These are phyloP conservation scores for Pandemis cinnamomeana DNA, from an alignment of 2,888 invertebrate genomes.

Conservation along the genomic window DNA sequence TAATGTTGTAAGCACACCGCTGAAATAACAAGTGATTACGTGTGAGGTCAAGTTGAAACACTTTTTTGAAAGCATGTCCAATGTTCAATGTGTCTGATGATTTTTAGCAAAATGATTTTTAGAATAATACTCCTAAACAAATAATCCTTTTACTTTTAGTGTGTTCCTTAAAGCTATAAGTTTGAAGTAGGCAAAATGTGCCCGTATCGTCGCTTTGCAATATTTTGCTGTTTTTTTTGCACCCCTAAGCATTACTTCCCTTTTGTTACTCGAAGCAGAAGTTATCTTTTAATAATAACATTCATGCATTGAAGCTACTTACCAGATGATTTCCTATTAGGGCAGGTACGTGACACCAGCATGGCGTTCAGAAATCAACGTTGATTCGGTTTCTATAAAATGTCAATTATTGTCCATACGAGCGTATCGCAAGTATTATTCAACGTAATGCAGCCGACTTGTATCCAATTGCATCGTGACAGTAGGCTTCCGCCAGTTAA, in stretches of 20 bases:
- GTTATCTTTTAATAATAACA: not conserved
- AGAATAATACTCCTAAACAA: no score
- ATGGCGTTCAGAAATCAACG: slow-evolving; percentile 11
- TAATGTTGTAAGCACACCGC: slow-evolving; percentile 49
- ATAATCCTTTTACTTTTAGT: no score
- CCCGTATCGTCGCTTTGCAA: not conserved
- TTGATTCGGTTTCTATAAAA: slow-evolving; percentile 21
- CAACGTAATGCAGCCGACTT: slow-evolving; percentile 30
- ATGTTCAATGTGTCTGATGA: no score
- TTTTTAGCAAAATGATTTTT: no score
- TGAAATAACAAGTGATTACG: slow-evolving; percentile 60
- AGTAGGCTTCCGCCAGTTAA: slow-evolving; percentile 33
- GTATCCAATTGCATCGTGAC: slow-evolving; percentile 39
- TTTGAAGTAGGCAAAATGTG: no score
- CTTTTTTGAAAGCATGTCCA: no score
- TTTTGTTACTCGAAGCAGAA: not conserved
- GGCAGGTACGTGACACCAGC: slow-evolving; percentile 25
- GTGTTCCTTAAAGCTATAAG: no score
- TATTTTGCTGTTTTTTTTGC: not conserved
- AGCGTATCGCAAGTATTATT: slow-evolving; percentile 35
- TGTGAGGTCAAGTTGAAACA: slow-evolving; percentile 43
- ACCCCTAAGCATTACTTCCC: not conserved
- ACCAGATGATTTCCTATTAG: slow-evolving; percentile 31
- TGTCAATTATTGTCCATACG: slow-evolving; percentile 31
- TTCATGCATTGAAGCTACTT: slow-evolving; percentile 5